These are phyloP conservation scores for Lucinisca nassula DNA, from an alignment of 2,888 invertebrate species.

Conservation along the genomic window DNA sequence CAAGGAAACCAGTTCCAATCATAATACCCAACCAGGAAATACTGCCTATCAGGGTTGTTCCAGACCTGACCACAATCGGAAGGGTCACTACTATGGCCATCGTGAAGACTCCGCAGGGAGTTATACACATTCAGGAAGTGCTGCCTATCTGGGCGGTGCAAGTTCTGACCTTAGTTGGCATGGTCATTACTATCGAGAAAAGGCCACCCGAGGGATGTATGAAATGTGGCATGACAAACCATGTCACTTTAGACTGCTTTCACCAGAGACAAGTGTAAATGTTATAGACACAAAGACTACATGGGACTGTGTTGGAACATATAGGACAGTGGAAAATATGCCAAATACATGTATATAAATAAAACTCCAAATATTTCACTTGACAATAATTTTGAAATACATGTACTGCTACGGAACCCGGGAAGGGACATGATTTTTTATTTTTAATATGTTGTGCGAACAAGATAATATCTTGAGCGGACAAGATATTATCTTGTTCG, in stretches of 20 bases:
- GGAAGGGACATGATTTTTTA: too few relatives aligned
- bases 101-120: not conserved
- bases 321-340: slow-evolving; percentile 18
- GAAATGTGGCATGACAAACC: slow-evolving; percentile 16
- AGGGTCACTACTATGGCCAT: not conserved
- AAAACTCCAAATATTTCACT: not conserved
- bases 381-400: not conserved
- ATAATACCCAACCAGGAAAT: too few relatives aligned
- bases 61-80: not conserved
- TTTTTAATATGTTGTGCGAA: too few relatives aligned
- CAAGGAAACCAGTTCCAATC: not conserved
- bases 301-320: slow-evolving; percentile 2
- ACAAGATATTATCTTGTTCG: too few relatives aligned
- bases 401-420: too few relatives aligned
- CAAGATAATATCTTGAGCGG: too few relatives aligned
- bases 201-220: not conserved
- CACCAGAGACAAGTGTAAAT: slow-evolving; percentile 12
- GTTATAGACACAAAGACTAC: not conserved
- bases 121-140: not conserved
- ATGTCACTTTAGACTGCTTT: not conserved
- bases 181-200: not conserved
- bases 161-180: not conserved
- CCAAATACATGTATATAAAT: not conserved
- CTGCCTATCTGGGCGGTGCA: not conserved
- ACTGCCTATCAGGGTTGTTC: too few relatives aligned